These are phyloP conservation scores for Pseudeuparius sepicola DNA, from an alignment of 2,888 invertebrate species.

Conservation along the genomic window DNA sequence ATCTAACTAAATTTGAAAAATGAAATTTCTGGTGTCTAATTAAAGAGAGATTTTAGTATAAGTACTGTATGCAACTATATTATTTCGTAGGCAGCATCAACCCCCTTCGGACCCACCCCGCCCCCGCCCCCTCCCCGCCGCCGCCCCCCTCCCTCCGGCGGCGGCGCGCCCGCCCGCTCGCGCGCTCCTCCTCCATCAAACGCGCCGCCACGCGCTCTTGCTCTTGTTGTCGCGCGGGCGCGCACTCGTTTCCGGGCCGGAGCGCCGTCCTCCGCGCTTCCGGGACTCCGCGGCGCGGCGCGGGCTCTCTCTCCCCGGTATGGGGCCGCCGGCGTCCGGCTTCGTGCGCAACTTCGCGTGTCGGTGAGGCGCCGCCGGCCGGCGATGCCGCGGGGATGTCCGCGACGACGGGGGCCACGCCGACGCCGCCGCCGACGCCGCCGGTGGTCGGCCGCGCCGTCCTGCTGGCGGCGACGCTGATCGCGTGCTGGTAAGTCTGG, in stretches of 20 bases:
- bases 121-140: constrained; percentile 24
- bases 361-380: neutral
- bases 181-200: constrained; percentile 27
- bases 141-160: constrained; percentile 25
- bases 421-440: no score
- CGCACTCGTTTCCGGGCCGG: constrained; percentile 23
- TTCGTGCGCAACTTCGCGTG: constrained; percentile 18
- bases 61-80: no score
- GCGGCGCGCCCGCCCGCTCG: constrained; percentile 36
- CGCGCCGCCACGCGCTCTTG: constrained; percentile 27
- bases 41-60: no score
- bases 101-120: constrained; percentile 16
- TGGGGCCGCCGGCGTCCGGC: no score
- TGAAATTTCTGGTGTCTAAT: no score
- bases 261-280: no score
- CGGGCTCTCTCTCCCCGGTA: constrained; percentile 29
- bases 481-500: no score
- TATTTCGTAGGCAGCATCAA: constrained; percentile 35
- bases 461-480: no score
- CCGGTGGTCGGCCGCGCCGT: no score
- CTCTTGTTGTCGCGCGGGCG: constrained; percentile 28
- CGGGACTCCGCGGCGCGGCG: no score
- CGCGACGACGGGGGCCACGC: no score
- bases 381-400: neutral
- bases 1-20: no score